A percentile compares a stretch with the other conserved stretches of the same genome.
These are phyloP conservation scores for Thomomys bottae DNA, from an alignment of 2,113 vertebrate species.

Conservation along the genomic window DNA sequence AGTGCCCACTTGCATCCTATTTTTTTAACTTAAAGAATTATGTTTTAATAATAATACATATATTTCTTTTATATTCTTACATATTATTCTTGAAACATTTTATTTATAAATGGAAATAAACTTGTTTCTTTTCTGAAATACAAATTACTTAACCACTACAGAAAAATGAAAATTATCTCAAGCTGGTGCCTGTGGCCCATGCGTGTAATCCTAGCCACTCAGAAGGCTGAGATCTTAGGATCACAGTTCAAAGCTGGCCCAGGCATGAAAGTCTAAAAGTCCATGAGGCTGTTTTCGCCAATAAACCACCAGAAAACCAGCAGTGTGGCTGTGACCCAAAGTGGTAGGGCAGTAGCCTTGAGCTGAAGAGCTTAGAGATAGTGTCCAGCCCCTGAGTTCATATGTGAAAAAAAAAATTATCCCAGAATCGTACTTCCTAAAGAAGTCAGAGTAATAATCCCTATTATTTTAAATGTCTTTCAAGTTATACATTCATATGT, in stretches of 20 bases:
- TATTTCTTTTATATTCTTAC: conserved; percentile 14
- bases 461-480: conserved; percentile 48
- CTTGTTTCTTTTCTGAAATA: conserved; percentile 40
- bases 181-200: too few relatives aligned
- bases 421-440: conserved; percentile 33
- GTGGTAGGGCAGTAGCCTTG: too few relatives aligned
- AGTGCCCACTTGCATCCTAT: neutral
- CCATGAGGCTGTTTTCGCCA: too few relatives aligned
- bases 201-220: too few relatives aligned
- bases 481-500: neutral
- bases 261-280: too few relatives aligned
- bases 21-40: conserved; percentile 19
- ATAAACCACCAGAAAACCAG: too few relatives aligned
- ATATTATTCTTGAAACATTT: conserved; percentile 40
- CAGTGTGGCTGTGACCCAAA: too few relatives aligned
- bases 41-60: neutral
- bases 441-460: neutral
- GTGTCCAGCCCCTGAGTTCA: too few relatives aligned
- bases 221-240: too few relatives aligned
- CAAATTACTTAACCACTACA: conserved; percentile 26
- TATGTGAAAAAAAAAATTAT: too few relatives aligned
- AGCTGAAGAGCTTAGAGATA: too few relatives aligned
- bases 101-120: conserved; percentile 44
- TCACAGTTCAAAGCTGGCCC: too few relatives aligned
- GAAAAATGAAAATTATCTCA: neutral